phyloP scores from a whole-genome alignment of 1,140 invertebrate genomes.

The Bicyclus anynana region DNA sequence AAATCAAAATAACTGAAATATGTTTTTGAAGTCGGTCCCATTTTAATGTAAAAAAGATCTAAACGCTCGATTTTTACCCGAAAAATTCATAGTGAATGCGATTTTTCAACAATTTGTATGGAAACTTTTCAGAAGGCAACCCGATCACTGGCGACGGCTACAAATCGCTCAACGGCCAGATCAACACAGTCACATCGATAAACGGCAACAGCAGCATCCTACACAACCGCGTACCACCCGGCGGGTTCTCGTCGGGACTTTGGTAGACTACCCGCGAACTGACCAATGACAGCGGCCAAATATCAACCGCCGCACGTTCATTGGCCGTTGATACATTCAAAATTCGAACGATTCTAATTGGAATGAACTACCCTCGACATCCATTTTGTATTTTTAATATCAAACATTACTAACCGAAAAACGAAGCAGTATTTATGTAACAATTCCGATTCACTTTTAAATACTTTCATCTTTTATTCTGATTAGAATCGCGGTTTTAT shows the following conservation, averaged over 20 bases:
- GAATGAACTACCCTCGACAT: not conserved
- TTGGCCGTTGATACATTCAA: constrained; percentile 14
- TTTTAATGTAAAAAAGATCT: too few species aligned
- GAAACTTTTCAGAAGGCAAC: constrained; percentile 70
- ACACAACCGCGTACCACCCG: constrained; percentile 69
- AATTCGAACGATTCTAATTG: constrained; percentile 20
- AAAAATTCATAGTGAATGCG: too few species aligned
- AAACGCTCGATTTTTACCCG: too few species aligned
- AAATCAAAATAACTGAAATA: too few species aligned
- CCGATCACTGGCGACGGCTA: constrained; percentile 76
- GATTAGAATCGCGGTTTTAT: constrained; percentile 20
- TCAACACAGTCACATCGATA: constrained; percentile 72
- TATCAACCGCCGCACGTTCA: constrained; percentile 25
- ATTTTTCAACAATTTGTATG: not conserved
- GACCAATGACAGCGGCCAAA: constrained; percentile 23
- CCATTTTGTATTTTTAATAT: not conserved
- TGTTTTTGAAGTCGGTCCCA: too few species aligned
- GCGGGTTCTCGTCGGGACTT: constrained; percentile 71
- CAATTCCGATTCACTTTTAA: too few species aligned
- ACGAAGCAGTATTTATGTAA: too few species aligned
- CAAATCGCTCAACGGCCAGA: constrained; percentile 76
- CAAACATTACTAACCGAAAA: too few species aligned
- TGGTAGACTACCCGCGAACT: constrained; percentile 55
- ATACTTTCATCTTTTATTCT: constrained; percentile 6
- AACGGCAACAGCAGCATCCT: constrained; percentile 64